Conservation (phyloP, 2,797 vertebrate genomes). For the Heterohyrax brucei region DNA sequence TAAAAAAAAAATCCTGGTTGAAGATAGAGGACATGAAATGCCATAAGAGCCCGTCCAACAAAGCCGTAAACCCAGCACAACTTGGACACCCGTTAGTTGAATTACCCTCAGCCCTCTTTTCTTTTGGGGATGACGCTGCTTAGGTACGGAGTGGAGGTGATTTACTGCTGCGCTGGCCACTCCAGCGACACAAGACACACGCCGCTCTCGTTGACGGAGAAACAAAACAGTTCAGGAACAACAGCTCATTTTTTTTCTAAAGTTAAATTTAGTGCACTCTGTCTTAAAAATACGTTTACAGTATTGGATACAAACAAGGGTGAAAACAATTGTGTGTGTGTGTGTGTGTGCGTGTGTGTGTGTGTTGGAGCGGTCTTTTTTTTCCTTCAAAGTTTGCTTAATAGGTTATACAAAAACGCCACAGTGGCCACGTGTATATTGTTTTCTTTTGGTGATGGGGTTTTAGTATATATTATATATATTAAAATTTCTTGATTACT, state of each 20-base stretch:
- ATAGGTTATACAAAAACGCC: conserved; percentile 96
- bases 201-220: conserved; percentile 92
- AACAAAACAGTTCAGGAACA: conserved; percentile 96
- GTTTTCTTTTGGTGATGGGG: conserved; percentile 97
- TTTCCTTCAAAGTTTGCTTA: conserved; percentile 96
- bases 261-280: conserved; percentile 98
- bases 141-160: conserved; percentile 93
- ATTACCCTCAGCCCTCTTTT: conserved; percentile 91
- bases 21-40: conserved; percentile 93
- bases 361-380: conserved; percentile 97
- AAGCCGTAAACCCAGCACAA: conserved; percentile 96
- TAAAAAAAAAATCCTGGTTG: conserved; percentile 90
- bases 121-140: conserved; percentile 93
- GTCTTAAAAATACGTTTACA: conserved; percentile 99
- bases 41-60: conserved; percentile 92
- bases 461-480: conserved; percentile 99
- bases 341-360: conserved; percentile 99
- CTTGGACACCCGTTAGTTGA: conserved; percentile 92
- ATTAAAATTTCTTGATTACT: conserved; percentile 99
- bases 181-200: conserved; percentile 92
- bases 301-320: conserved; percentile 99
- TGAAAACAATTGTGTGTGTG: conserved; percentile 96
- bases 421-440: conserved; percentile 97
- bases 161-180: conserved; percentile 94
- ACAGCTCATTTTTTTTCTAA: conserved; percentile 94